These are phyloP conservation scores for human (Homo sapiens) DNA, from an alignment of 2,113 vertebrate species.

Conservation along the genomic window GRCh38 chr18:28826001-28826500, in stretches of 20 bases:
- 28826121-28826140: slow-evolving; percentile 79
- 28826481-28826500: slow-evolving; percentile 64
- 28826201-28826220: slow-evolving; percentile 78
- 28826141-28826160: slow-evolving; percentile 80
- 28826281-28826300: slow-evolving; percentile 83
- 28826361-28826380: slow-evolving; percentile 81
- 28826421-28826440: slow-evolving; percentile 83
- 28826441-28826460: slow-evolving; percentile 71
- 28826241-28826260: slow-evolving; percentile 79
- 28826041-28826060: slow-evolving; percentile 63
- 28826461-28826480: slow-evolving; percentile 80
- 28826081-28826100: slow-evolving; percentile 68
- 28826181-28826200: slow-evolving; percentile 78
- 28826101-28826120: slow-evolving; percentile 64
- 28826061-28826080: slow-evolving; percentile 13
- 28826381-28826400: slow-evolving; percentile 83
- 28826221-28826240: slow-evolving; percentile 79
- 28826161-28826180: slow-evolving; percentile 79
- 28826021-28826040: slow-evolving; percentile 70
- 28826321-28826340: slow-evolving; percentile 77
- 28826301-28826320: slow-evolving; percentile 77
- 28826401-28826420: slow-evolving; percentile 81
- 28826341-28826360: slow-evolving; percentile 83
- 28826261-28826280: slow-evolving; percentile 77
- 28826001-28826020: slow-evolving; percentile 71